Conservation (phyloP, 2,888 invertebrate species). For the Leptopilina drosophilae region DNA sequence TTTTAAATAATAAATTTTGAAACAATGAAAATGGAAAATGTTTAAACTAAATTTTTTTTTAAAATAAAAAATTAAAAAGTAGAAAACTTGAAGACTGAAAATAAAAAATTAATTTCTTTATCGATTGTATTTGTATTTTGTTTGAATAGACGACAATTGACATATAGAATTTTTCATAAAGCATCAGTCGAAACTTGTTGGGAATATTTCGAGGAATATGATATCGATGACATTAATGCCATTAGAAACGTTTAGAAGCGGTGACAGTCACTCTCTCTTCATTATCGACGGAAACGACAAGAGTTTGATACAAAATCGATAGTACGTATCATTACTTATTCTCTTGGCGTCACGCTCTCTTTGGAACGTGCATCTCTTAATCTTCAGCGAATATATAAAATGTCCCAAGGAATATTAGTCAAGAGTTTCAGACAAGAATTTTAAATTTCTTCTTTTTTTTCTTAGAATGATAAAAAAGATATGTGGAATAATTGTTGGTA, state of each 20-base stretch:
- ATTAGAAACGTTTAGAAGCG: conserved; percentile 14
- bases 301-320: conserved; percentile 15
- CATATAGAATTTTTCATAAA: background rate
- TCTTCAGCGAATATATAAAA: conserved; percentile 8
- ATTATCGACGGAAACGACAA: conserved; percentile 25
- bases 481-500: too few relatives aligned
- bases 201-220: background rate
- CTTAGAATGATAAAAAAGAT: too few relatives aligned
- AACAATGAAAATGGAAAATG: too few relatives aligned
- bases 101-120: too few relatives aligned
- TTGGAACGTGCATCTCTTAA: conserved; percentile 8
- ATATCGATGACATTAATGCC: background rate
- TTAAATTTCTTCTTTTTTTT: too few relatives aligned
- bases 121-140: too few relatives aligned
- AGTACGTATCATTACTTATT: conserved; percentile 18
- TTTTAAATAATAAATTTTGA: too few relatives aligned
- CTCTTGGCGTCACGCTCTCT: background rate
- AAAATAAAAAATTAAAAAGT: too few relatives aligned
- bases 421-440: background rate
- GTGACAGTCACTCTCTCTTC: conserved; percentile 22
- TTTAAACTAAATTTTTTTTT: too few relatives aligned
- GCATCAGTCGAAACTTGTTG: background rate
- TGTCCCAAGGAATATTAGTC: background rate
- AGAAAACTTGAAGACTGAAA: too few relatives aligned
- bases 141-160: background rate